Conservation (phyloP, 2,797 vertebrate species). For the Oreochromis grahami region DNA sequence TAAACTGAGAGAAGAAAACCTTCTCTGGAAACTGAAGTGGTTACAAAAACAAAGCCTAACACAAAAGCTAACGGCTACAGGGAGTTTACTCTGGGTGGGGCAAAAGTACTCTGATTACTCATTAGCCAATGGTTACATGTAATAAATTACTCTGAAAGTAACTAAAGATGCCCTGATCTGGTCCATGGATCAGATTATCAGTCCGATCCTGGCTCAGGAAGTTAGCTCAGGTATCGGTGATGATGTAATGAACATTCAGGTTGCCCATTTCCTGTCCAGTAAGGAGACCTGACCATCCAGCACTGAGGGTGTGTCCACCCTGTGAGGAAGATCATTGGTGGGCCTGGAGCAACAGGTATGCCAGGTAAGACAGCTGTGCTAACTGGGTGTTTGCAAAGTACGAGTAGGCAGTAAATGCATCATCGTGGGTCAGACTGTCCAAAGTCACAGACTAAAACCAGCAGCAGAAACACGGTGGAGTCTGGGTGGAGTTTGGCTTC, state of each 20-base stretch:
- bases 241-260: background rate
- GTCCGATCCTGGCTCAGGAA: background rate
- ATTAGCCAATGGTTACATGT: rapidly evolving
- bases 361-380: background rate
- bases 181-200: background rate
- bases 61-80: background rate
- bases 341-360: background rate
- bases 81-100: rapidly evolving
- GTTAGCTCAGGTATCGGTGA: background rate
- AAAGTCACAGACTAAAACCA: background rate
- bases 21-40: background rate
- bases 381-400: background rate
- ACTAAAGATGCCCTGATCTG: background rate
- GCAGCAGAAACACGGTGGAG: background rate
- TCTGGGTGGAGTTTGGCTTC: background rate
- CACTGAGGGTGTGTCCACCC: background rate
- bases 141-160: background rate
- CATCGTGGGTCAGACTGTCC: rapidly evolving
- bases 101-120: background rate
- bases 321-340: background rate
- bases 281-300: background rate
- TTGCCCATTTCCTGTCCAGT: background rate
- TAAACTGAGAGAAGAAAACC: background rate
- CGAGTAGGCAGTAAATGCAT: background rate
- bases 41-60: background rate